Evolutionary conservation across 2,797 vertebrate species (phyloP).

Genomic region (Cottoperca gobio): DNA sequence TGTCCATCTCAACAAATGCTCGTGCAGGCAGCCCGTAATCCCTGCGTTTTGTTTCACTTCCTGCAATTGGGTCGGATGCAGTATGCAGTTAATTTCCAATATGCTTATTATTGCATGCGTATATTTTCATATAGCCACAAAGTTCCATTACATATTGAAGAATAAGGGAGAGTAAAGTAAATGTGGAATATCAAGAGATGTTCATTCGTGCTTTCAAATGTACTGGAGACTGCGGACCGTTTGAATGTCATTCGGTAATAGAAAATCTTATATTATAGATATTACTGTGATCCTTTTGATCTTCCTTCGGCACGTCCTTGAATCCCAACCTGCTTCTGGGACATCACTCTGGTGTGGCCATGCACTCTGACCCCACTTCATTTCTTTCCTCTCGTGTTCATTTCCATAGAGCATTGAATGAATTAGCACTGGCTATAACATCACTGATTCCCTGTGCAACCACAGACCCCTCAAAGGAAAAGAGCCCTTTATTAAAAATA

Average conservation of each 20-base stretch:
- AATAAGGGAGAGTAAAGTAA: background rate
- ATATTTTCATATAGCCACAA: background rate
- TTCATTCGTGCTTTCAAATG: background rate
- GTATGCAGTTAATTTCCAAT: background rate
- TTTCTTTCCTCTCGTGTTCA: slow-evolving; percentile 17
- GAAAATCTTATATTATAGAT: slow-evolving; percentile 5
- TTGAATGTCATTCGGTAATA: background rate
- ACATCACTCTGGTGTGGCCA: background rate
- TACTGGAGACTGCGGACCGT: background rate
- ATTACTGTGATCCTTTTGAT: background rate
- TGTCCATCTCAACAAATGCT: no score
- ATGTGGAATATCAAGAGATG: background rate
- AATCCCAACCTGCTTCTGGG: slow-evolving; percentile 12
- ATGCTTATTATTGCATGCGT: background rate
- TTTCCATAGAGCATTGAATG: slow-evolving; percentile 35
- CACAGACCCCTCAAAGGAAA: slow-evolving; percentile 6
- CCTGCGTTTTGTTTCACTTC: no score
- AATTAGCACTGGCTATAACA: slow-evolving; percentile 10
- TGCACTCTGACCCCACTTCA: slow-evolving; percentile 28
- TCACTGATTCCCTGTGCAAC: slow-evolving; percentile 23
- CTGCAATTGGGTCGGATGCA: no score
- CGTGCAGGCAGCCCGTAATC: no score
- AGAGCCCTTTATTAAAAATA: slow-evolving; percentile 12
- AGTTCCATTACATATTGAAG: background rate
- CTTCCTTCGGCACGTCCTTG: slow-evolving; percentile 16